These are phyloP conservation scores for Laodelphax striatellus DNA, from an alignment of 1,140 invertebrate species.

Conservation along the genomic window DNA sequence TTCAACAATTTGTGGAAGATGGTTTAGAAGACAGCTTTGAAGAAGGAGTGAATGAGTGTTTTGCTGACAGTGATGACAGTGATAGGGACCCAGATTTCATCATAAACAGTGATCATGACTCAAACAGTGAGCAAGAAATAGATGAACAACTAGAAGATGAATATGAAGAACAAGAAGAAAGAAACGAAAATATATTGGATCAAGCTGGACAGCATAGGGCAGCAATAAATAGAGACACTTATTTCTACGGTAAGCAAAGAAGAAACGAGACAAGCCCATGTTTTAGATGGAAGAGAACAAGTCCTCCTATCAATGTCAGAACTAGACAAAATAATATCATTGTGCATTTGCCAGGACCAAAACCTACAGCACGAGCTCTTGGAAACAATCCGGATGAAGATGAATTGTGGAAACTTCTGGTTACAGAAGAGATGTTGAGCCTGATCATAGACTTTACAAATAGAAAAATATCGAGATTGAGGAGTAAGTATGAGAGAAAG, in stretches of 20 bases:
- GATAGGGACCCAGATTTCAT: too few relatives aligned
- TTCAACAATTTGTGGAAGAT: too few relatives aligned
- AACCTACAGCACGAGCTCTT: not conserved
- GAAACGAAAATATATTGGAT: too few relatives aligned
- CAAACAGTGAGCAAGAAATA: too few relatives aligned
- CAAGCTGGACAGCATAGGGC: too few relatives aligned
- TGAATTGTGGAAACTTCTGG: not conserved
- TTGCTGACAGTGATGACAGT: too few relatives aligned
- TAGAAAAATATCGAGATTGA: not conserved
- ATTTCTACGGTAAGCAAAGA: not conserved
- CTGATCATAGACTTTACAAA: conserved; percentile 1
- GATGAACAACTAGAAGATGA: too few relatives aligned
- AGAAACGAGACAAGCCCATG: not conserved
- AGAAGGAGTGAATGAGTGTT: too few relatives aligned
- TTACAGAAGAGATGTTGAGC: not conserved
- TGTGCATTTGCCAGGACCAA: not conserved
- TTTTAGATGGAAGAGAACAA: conserved; percentile 19
- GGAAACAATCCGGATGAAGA: not conserved
- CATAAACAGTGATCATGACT: too few relatives aligned
- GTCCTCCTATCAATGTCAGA: not conserved
- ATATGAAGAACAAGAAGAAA: too few relatives aligned
- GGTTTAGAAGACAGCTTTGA: too few relatives aligned
- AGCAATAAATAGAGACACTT: not conserved
- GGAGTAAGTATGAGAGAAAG: not conserved
- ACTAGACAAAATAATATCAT: not conserved